phyloP scores from a whole-genome alignment of 64 coral and sea anemone genomes.

The Astreopora myriophthalma region DNA sequence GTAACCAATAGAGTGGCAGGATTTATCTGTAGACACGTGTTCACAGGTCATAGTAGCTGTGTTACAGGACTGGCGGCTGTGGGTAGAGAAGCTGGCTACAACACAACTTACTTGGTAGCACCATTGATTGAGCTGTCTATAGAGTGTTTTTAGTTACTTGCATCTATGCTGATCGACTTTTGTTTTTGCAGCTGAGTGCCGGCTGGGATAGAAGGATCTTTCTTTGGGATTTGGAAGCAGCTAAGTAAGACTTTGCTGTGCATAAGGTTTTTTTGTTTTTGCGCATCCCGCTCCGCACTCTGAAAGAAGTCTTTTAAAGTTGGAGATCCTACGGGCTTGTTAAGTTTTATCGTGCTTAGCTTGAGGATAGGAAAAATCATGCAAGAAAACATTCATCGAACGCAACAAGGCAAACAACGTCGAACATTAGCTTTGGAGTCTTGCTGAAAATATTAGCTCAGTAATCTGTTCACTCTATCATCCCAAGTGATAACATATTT shows the following conservation, averaged over 20 bases:
- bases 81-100: conserved; percentile 76
- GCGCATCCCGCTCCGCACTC: background rate
- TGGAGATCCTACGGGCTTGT: too few species aligned
- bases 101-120: conserved; percentile 84
- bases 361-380: too few species aligned
- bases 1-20: conserved; percentile 95
- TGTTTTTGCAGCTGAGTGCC: conserved; percentile 78
- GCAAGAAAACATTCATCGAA: too few species aligned
- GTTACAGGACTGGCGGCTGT: conserved; percentile 89
- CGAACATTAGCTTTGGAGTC: too few species aligned
- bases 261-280: background rate
- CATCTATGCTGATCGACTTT: too few species aligned
- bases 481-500: too few species aligned
- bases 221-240: conserved; percentile 91
- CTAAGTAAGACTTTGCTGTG: conserved; percentile 53
- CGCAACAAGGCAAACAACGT: too few species aligned
- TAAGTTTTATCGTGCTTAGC: background rate
- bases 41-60: conserved; percentile 87
- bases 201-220: conserved; percentile 93
- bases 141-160: too few species aligned
- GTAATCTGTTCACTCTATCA: too few species aligned
- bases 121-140: background rate
- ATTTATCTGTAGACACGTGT: conserved; percentile 89
- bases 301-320: background rate
- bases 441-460: too few species aligned